phyloP scores from a whole-genome alignment of 2,888 invertebrate genomes.

The Alentia gelatinosa region DNA sequence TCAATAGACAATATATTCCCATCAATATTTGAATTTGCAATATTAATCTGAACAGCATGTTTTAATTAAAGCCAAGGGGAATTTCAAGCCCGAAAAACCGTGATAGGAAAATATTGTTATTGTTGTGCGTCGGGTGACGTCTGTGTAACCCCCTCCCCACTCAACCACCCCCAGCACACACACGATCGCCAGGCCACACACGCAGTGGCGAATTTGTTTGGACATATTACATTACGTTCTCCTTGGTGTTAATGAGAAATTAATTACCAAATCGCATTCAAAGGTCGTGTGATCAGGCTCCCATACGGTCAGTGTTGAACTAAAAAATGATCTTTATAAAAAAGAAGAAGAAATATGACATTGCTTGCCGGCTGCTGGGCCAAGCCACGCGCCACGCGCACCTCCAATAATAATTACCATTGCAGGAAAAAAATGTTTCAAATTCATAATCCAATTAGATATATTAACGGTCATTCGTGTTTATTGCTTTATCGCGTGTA shows the following conservation, averaged over 20 bases:
- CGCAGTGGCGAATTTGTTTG: not conserved
- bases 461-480: not conserved
- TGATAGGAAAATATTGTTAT: not conserved
- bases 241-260: not conserved
- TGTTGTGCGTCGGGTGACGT: not conserved
- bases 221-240: not conserved
- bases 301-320: not conserved
- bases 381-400: not conserved
- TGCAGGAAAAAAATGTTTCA: not conserved
- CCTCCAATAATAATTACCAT: not conserved
- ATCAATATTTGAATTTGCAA: not conserved
- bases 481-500: not conserved
- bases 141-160: too few relatives aligned
- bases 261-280: not conserved
- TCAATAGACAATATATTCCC: too few relatives aligned
- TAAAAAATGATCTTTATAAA: not conserved
- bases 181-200: not conserved
- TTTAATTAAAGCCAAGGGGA: not conserved
- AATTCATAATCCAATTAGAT: conserved; percentile 26
- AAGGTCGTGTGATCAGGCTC: not conserved
- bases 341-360: not conserved
- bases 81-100: not conserved
- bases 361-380: not conserved
- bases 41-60: not conserved
- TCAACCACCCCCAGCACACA: too few relatives aligned